A percentile compares a stretch with the other conserved stretches of the same genome.
These are phyloP conservation scores for Oligia fasciuncula DNA, from an alignment of 2,888 invertebrate genomes.

Conservation along the genomic window DNA sequence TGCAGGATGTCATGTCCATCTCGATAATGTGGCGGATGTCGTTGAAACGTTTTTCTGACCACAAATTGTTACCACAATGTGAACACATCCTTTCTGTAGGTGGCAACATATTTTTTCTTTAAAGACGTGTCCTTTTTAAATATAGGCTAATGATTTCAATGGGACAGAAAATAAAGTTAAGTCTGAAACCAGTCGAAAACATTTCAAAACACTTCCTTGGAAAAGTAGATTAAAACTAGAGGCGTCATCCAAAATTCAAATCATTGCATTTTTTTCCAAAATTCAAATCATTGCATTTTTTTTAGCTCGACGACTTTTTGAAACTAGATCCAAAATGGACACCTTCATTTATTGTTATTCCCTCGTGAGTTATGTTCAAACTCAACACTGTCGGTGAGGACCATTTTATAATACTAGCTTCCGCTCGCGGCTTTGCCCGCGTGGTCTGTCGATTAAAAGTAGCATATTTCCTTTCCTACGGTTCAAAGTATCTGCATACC, in stretches of 20 bases:
- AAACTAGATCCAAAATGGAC: not conserved
- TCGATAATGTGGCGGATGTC: slow-evolving; percentile 59
- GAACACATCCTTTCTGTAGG: slow-evolving; percentile 32
- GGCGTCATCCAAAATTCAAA: not conserved
- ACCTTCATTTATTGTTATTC: slow-evolving; percentile 7
- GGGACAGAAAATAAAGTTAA: not conserved
- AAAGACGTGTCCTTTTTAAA: slow-evolving; percentile 1
- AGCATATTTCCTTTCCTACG: too few relatives aligned
- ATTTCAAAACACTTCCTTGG: not conserved
- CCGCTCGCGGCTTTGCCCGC: too few relatives aligned
- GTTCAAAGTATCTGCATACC: too few relatives aligned
- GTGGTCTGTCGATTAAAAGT: too few relatives aligned
- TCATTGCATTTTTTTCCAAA: not conserved
- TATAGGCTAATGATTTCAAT: not conserved
- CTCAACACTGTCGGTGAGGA: not conserved
- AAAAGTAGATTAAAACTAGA: not conserved
- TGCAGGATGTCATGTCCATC: slow-evolving; percentile 65
- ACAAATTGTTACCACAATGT: slow-evolving; percentile 53
- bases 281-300: not conserved
- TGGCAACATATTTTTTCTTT: slow-evolving; percentile 27
- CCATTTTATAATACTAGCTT: not conserved
- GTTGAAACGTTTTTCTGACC: slow-evolving; percentile 60
- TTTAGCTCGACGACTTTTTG: not conserved
- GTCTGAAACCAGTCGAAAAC: not conserved
- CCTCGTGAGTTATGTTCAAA: not conserved